Evolutionary conservation across 2,113 vertebrate species (phyloP).

Genomic region (Esox niger): DNA sequence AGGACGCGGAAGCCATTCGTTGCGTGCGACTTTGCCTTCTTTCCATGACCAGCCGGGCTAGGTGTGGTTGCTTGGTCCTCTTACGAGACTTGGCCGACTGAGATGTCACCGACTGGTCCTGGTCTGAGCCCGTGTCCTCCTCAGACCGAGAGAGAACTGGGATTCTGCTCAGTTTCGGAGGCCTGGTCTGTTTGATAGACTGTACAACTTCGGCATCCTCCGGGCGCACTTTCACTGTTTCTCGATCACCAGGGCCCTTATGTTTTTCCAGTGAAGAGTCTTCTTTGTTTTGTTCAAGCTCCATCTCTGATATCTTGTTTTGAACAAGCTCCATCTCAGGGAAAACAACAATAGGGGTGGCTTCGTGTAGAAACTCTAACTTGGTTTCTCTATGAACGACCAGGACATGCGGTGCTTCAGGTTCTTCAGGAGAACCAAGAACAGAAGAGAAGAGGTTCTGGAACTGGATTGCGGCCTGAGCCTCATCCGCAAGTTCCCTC

Average conservation of each 20-base stretch:
- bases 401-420: neutral
- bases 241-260: neutral
- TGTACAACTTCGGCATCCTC: neutral
- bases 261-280: slow-evolving; percentile 8
- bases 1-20: slow-evolving; percentile 75
- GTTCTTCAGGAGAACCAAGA: neutral
- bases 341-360: neutral
- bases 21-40: slow-evolving; percentile 76
- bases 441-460: neutral
- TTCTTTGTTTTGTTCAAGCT: slow-evolving; percentile 42
- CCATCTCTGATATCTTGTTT: slow-evolving; percentile 15
- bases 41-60: slow-evolving; percentile 82
- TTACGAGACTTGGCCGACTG: slow-evolving; percentile 64
- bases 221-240: neutral
- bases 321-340: neutral
- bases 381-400: slow-evolving; percentile 32
- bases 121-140: slow-evolving; percentile 84
- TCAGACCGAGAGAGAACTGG: slow-evolving; percentile 79
- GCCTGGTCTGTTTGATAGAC: slow-evolving; percentile 40
- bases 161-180: slow-evolving; percentile 77
- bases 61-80: slow-evolving; percentile 67
- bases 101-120: slow-evolving; percentile 77
- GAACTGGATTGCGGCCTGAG: neutral
- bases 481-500: neutral
- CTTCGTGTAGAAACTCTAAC: slow-evolving; percentile 13